Evolutionary conservation across 2,797 vertebrate genomes (phyloP).

Genomic region (Pelobates cultripes): DNA sequence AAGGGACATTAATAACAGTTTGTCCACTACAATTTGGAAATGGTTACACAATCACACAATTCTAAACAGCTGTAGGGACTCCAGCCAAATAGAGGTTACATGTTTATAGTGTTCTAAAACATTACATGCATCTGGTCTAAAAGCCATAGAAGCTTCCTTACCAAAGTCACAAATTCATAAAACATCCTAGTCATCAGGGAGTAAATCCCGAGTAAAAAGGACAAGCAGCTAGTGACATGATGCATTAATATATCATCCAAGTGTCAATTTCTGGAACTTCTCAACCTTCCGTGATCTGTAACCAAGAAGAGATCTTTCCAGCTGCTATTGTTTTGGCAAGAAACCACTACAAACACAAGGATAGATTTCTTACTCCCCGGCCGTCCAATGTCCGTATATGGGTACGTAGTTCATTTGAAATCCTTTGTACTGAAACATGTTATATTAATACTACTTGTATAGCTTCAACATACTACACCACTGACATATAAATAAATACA

Average conservation of each 20-base stretch:
- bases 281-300: constrained; percentile 26
- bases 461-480: no score
- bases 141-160: constrained; percentile 36
- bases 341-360: background rate
- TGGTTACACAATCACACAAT: background rate
- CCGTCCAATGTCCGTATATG: no score
- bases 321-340: background rate
- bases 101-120: constrained; percentile 31
- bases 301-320: constrained; percentile 1
- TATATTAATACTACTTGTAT: no score
- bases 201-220: constrained; percentile 23
- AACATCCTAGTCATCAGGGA: constrained; percentile 28
- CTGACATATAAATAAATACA: no score
- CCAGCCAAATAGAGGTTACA: constrained; percentile 28
- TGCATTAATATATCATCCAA: constrained; percentile 24
- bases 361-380: background rate
- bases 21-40: background rate
- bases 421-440: no score
- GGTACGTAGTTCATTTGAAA: no score
- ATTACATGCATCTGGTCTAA: constrained; percentile 29
- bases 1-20: background rate
- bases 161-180: constrained; percentile 41
- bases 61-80: background rate
- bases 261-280: constrained; percentile 28
- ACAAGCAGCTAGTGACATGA: constrained; percentile 23